phyloP scores from a whole-genome alignment of 2,113 vertebrate genomes.

The Chamaetylas fuelleborni region DNA sequence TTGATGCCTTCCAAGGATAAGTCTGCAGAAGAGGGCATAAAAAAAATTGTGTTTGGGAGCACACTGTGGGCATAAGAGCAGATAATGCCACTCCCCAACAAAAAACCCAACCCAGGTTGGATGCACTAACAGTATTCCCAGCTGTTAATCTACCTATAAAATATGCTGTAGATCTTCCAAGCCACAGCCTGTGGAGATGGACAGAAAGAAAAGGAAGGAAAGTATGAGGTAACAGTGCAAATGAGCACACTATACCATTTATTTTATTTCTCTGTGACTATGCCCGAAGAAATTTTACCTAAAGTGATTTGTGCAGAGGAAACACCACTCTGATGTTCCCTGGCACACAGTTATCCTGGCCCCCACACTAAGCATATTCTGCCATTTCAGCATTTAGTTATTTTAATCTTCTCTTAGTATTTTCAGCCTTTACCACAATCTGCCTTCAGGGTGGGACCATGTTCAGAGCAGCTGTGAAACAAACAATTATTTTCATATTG shows the following conservation, averaged over 20 bases:
- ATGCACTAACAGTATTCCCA: background rate
- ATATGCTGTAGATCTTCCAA: background rate
- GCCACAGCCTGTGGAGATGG: background rate
- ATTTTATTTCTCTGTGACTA: background rate
- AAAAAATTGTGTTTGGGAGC: background rate
- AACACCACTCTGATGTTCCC: background rate
- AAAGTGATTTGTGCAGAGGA: background rate
- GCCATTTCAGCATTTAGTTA: background rate
- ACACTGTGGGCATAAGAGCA: background rate
- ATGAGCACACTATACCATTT: background rate
- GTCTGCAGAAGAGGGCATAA: background rate
- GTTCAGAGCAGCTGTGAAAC: background rate
- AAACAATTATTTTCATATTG: background rate
- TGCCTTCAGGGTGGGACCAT: background rate
- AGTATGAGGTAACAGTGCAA: background rate
- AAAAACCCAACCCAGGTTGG: fast-evolving
- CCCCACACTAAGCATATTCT: background rate
- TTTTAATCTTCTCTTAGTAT: background rate
- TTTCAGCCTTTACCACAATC: background rate
- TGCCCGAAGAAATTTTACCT: background rate
- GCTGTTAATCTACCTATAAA: background rate
- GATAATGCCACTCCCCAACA: background rate
- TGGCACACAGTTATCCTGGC: background rate
- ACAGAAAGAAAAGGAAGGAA: background rate
- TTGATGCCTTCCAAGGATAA: background rate